phyloP scores from a whole-genome alignment of 2,797 vertebrate genomes.

The Anniella stebbinsi region DNA sequence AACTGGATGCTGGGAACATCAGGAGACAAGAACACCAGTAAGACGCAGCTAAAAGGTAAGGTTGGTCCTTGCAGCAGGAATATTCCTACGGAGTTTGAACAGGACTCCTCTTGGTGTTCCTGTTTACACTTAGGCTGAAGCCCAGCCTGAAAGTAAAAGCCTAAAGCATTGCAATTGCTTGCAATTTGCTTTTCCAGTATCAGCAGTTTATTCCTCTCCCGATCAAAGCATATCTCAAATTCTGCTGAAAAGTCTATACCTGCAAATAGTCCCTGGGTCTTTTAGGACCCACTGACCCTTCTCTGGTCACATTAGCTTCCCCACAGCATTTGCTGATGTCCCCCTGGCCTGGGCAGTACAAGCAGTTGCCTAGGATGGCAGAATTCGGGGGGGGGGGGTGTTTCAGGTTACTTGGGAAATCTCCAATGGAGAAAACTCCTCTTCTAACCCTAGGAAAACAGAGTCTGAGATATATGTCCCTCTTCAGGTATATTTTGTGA shows the following conservation, averaged over 20 bases:
- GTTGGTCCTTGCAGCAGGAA: conserved; percentile 8
- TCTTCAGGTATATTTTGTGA: neutral
- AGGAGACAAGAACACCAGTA: neutral
- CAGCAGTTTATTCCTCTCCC: neutral
- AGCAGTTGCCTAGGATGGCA: neutral
- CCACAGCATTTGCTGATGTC: too few relatives aligned
- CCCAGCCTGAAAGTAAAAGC: neutral
- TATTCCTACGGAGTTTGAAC: neutral
- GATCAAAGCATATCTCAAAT: neutral
- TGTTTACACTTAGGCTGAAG: neutral
- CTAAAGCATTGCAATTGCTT: neutral
- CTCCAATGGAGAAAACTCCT: neutral
- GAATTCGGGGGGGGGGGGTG: too few relatives aligned
- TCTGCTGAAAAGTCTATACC: neutral
- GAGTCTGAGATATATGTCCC: neutral
- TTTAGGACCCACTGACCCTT: neutral
- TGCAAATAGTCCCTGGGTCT: too few relatives aligned
- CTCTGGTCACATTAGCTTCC: neutral
- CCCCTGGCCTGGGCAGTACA: neutral
- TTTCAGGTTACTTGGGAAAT: neutral
- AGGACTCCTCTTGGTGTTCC: neutral
- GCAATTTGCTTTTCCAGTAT: neutral
- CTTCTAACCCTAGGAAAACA: neutral
- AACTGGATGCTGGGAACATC: neutral
- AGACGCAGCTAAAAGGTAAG: conserved; percentile 36